Conservation (phyloP, 2,888 invertebrate species). For the Pseudococcus jackbeardsleyi region DNA sequence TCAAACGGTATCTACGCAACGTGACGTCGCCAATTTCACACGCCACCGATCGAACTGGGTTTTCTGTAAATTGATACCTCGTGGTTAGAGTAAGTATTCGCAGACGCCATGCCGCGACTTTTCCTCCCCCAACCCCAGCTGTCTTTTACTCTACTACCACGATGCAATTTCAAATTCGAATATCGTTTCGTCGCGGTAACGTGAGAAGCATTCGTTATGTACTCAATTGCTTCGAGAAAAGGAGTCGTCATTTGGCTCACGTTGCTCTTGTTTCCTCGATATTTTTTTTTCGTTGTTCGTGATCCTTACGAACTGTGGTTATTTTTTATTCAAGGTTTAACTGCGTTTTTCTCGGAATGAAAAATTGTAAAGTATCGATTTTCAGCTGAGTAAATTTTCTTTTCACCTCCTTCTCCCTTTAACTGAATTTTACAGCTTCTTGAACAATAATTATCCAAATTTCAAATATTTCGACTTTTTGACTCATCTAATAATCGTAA, state of each 20-base stretch:
- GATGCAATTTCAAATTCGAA: constrained; percentile 8
- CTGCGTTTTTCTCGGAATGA: too few species aligned
- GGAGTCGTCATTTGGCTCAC: not conserved
- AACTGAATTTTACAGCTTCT: too few species aligned
- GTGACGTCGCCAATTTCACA: not conserved
- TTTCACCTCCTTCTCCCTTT: too few species aligned
- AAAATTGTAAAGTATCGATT: too few species aligned
- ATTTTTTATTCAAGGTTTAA: too few species aligned
- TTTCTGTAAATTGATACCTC: not conserved
- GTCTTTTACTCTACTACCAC: not conserved
- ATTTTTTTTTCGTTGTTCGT: not conserved
- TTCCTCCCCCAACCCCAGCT: not conserved
- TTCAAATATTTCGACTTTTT: too few species aligned
- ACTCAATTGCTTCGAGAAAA: not conserved
- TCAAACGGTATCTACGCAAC: not conserved
- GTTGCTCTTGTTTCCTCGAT: not conserved
- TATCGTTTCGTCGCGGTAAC: not conserved
- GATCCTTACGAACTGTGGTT: too few species aligned
- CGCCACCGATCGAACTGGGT: not conserved
- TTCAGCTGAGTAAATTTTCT: too few species aligned
- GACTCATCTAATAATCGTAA: too few species aligned
- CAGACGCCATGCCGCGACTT: not conserved
- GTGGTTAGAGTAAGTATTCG: not conserved
- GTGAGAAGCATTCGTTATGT: constrained; percentile 14
- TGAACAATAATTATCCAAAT: too few species aligned